Percentiles rank a stretch among this genome's conserved stretches.
Evolutionary conservation across 2,797 vertebrate species (phyloP).

Genomic region (Buphagus erythrorhynchus): DNA sequence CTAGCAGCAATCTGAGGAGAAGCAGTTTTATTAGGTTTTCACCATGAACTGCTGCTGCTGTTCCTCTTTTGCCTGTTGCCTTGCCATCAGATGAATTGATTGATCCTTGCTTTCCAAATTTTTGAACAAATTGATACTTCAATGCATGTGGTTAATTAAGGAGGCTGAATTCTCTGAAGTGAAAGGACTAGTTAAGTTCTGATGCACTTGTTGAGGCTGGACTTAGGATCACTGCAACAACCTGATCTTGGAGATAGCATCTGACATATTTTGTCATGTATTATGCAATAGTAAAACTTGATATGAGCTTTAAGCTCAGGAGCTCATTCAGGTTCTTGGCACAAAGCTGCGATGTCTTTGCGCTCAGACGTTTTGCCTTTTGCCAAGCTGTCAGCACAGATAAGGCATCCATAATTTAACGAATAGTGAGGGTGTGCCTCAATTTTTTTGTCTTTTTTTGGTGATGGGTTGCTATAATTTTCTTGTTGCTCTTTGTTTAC

Average conservation of each 20-base stretch:
- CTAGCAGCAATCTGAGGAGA: background rate
- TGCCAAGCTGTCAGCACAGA: background rate
- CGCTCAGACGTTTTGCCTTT: background rate
- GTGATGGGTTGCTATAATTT: background rate
- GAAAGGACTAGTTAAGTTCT: background rate
- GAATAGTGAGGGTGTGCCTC: background rate
- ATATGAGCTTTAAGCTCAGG: background rate
- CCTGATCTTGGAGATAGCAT: background rate
- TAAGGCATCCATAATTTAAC: background rate
- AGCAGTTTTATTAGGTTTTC: background rate
- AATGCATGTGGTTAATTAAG: background rate
- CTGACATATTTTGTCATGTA: background rate
- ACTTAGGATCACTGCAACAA: background rate
- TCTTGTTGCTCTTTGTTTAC: background rate
- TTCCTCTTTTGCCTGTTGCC: background rate
- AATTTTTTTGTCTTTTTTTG: background rate
- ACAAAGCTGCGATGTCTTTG: background rate
- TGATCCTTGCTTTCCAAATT: background rate
- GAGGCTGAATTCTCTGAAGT: background rate
- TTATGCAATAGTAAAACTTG: background rate
- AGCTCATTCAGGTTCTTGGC: background rate
- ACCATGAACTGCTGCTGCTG: background rate
- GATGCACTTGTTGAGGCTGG: background rate
- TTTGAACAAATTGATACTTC: accelerated
- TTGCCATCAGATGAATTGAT: background rate